These are phyloP conservation scores for Phaenicophaeus curvirostris DNA, from an alignment of 2,797 vertebrate species.

Conservation along the genomic window DNA sequence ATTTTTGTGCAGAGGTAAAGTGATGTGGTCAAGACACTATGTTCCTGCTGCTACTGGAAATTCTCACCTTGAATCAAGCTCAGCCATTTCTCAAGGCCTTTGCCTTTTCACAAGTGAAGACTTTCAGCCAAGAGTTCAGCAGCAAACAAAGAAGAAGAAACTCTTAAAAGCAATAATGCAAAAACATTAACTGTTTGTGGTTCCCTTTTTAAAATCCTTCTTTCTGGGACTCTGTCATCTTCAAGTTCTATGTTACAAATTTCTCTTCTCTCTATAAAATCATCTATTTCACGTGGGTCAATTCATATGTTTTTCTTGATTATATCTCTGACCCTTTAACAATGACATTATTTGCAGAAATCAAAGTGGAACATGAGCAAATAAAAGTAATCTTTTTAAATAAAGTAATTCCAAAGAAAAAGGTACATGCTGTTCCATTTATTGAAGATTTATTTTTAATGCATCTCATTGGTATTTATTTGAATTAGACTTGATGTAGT, in stretches of 20 bases:
- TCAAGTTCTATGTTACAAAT: background rate
- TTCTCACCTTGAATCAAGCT: background rate
- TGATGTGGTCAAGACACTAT: background rate
- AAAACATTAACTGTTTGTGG: background rate
- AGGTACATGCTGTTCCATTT: background rate
- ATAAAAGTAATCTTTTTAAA: background rate
- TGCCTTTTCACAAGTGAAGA: background rate
- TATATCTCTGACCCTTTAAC: background rate
- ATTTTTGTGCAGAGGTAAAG: background rate
- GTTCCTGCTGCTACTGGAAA: background rate
- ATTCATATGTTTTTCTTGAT: background rate
- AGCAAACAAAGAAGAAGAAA: background rate
- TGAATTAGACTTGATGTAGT: background rate
- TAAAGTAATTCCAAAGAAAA: background rate
- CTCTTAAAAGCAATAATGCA: background rate
- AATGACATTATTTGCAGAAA: background rate
- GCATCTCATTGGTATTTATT: background rate
- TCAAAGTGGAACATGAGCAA: background rate
- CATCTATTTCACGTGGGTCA: background rate
- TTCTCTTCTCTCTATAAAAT: background rate
- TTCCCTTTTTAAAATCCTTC: background rate
- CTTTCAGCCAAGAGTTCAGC: background rate
- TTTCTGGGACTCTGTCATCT: background rate
- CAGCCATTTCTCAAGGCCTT: background rate
- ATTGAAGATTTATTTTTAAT: background rate